Base-by-base conservation (phyloP, 2,888 invertebrate genomes). In the Ichneumoninae sp. region DNA sequence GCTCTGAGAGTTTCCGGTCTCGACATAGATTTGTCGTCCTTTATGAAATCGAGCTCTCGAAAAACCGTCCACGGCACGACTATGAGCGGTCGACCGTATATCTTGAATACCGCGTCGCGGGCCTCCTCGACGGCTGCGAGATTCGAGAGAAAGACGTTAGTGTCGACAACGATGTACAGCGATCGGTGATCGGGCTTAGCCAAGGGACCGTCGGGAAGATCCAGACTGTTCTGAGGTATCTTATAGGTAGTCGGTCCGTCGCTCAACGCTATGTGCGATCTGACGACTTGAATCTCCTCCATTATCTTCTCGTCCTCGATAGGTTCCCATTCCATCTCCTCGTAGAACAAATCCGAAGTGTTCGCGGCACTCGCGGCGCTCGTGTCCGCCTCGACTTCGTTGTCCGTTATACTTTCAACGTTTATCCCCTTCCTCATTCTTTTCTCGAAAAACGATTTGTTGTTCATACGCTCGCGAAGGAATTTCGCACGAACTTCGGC, bases 261-360 rank as follows among this genome's bases (percentile, higher is more conserved):
- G 8, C 62, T 86, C 19, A 88, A 86, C 33, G 83, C 85, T 6
- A 93, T 87, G 77, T 91, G 88, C 16, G 86, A 87, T 80, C 93
- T 89, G 5, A 91, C 91, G 47, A 90, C 89, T 86, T 93, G 89
- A 19, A 92, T 92, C 86, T 93, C 93, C 26, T 88, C 86, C 68
- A 90, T 89, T 77, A 93, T 91, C 77, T 91, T 90, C 47, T 93
- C 93, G 68, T 92, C 92, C 86, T 91, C 91, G 77, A 93, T 90
- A 0, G 93, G 91, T 82, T 93, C 93, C 94, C 94, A 94, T 19
- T 94, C 94, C 94, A 94, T 94, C 83, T 93, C 91, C 80, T 93
- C 93, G 66, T 87, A 89, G 78, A 87, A 89, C 8, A 71, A 57
- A 40, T 89, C 85, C 19, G 77, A 52, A 33, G 62, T 72, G 6